phyloP scores from a whole-genome alignment of 2,888 invertebrate species.

The Clostera curtula region DNA sequence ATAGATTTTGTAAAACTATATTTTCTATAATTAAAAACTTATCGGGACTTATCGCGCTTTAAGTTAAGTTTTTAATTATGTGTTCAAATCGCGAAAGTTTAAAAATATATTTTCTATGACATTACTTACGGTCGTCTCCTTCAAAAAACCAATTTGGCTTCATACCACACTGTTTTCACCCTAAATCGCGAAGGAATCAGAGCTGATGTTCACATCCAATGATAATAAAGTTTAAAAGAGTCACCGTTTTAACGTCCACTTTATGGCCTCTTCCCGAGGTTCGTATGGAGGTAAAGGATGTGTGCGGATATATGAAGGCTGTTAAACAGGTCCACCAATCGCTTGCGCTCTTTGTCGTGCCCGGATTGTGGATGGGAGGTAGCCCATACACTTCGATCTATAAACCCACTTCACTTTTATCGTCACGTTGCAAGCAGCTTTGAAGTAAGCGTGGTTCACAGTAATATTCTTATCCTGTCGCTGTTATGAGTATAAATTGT shows the following conservation, averaged over 20 bases:
- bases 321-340: constrained; percentile 53
- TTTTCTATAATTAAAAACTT: too few species aligned
- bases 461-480: too few species aligned
- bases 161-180: too few species aligned
- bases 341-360: constrained; percentile 37
- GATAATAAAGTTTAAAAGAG: constrained; percentile 75
- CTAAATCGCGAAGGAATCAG: constrained; percentile 69
- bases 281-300: constrained; percentile 58
- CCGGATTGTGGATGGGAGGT: constrained; percentile 28
- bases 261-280: constrained; percentile 66
- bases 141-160: too few species aligned
- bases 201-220: constrained; percentile 71
- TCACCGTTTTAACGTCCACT: constrained; percentile 70
- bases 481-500: too few species aligned
- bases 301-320: constrained; percentile 52
- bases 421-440: constrained; percentile 14
- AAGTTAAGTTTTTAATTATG: too few species aligned
- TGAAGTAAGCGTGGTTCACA: constrained; percentile 9
- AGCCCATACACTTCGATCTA: constrained; percentile 19
- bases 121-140: too few species aligned
- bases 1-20: too few species aligned
- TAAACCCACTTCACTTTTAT: constrained; percentile 27
- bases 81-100: too few species aligned
- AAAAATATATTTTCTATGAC: too few species aligned
- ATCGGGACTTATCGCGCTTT: too few species aligned